Evolutionary conservation across 2,888 invertebrate species (phyloP).

Genomic region (Catocala fraxini): DNA sequence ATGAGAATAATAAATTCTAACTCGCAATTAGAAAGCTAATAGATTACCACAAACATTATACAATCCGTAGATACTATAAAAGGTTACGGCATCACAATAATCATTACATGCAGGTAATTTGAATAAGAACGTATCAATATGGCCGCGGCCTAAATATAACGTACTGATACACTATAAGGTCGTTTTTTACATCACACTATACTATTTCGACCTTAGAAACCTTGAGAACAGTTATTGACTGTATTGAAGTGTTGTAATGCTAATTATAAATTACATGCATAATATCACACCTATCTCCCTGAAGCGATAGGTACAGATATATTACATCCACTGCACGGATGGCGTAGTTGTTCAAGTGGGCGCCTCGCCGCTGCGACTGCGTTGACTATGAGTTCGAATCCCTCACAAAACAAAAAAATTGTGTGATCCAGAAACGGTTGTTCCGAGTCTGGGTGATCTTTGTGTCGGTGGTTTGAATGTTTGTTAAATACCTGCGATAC

Average conservation of each 20-base stretch:
- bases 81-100: slow-evolving; percentile 4
- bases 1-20: not conserved
- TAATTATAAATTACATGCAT: not conserved
- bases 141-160: slow-evolving; percentile 37
- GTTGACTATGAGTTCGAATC: too few relatives aligned
- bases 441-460: too few relatives aligned
- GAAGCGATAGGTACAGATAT: too few relatives aligned
- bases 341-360: too few relatives aligned
- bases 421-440: too few relatives aligned
- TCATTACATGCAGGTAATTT: slow-evolving; percentile 13
- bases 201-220: slow-evolving; percentile 4
- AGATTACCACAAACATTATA: not conserved
- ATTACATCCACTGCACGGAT: too few relatives aligned
- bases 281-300: too few relatives aligned
- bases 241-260: not conserved
- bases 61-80: not conserved
- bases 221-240: slow-evolving; percentile 6
- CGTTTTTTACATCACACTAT: slow-evolving; percentile 37
- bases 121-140: slow-evolving; percentile 21
- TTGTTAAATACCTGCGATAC: too few relatives aligned
- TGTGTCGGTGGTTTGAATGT: too few relatives aligned
- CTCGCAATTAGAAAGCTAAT: not conserved
- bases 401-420: too few relatives aligned
- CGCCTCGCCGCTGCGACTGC: too few relatives aligned
- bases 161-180: slow-evolving; percentile 39